Base-by-base conservation (phyloP, 2,888 invertebrate species). In the Catocala fraxini region DNA sequence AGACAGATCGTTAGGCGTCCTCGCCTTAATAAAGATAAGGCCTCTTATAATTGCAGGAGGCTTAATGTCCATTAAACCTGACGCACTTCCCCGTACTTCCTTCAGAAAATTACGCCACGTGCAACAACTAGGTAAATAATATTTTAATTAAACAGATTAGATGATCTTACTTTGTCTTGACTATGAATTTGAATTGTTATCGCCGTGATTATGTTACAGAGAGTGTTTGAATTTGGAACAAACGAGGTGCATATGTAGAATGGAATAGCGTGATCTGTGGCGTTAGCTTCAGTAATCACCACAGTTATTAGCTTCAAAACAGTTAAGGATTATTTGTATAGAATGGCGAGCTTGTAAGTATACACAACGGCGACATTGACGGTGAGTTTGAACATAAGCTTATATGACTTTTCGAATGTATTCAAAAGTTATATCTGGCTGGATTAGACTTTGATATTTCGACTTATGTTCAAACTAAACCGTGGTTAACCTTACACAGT, bases 1-100 rank as follows among this genome's bases (percentile, higher is more conserved):
- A 56, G 43, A 48, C 10, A 34, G 45, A 48, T 71, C 68, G 61
- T 71, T 71, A 71, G 64, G 43, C 54, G 41, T 64, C 66, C 57
- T 58, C 59, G 63, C 75, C 72, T 76, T 85, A 83, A 86, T 87
- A 86, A 84, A 87, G 83, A 83, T 81, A 82, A 83, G 75, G 71
- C 71, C 70, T 66, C 59, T 71, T 77, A 77, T 80, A 85, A 85
- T 82, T 83, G 77, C 75, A 72, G 75, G 88, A 89, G 85, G 68
- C 74, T 74, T 88, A 89, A 87, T 86, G 82, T 80, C 75, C 81
- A 81, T 84, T 86, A 83, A 86, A 85, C 85, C 83, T 82, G 85
- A 79, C 81, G 80, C 77, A 73, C 65, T 56, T 45, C 49, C 54
- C 51, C 57, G 66, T 67, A 56, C 15, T 39, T 56, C 56, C 65